A percentile compares a stretch with the other conserved stretches of the same genome.
phyloP scores from a whole-genome alignment of 2,113 vertebrate genomes.

The Anarrhichthys ocellatus region DNA sequence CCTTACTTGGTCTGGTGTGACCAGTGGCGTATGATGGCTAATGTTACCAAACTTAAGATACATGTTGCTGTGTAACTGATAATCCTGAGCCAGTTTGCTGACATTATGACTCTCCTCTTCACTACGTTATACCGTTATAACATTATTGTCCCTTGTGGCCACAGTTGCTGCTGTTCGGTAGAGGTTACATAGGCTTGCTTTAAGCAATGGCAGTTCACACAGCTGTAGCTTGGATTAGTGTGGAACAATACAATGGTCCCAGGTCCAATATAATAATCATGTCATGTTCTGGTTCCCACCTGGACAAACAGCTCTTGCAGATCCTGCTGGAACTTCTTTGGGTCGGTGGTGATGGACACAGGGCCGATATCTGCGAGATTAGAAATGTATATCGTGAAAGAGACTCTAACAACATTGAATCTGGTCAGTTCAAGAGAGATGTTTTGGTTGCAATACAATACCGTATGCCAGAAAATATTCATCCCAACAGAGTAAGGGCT shows the following conservation, averaged over 20 bases:
- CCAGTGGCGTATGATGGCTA: background rate
- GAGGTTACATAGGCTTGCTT: background rate
- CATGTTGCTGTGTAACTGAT: background rate
- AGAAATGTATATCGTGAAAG: slow-evolving; percentile 18
- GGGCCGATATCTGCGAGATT: slow-evolving; percentile 89
- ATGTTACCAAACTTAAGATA: background rate
- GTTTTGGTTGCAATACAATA: background rate
- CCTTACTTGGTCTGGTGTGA: background rate
- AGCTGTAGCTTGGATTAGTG: background rate
- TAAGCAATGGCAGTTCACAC: background rate
- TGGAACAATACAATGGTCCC: background rate
- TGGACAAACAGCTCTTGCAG: slow-evolving; percentile 93
- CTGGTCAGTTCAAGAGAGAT: background rate
- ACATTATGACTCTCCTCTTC: slow-evolving; percentile 11
- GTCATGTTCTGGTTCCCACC: slow-evolving; percentile 80
- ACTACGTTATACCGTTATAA: background rate
- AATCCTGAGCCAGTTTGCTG: background rate
- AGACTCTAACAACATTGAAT: slow-evolving; percentile 7
- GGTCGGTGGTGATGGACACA: slow-evolving; percentile 90
- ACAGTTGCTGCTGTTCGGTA: background rate
- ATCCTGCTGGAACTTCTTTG: slow-evolving; percentile 89
- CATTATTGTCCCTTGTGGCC: background rate
- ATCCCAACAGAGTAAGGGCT: slow-evolving; percentile 1
- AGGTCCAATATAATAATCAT: slow-evolving; percentile 1
- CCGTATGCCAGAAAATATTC: background rate